A percentile compares a stretch with the other conserved stretches of the same genome.
Conservation (phyloP, 2,888 invertebrate species). For the Amiota minor region DNA sequence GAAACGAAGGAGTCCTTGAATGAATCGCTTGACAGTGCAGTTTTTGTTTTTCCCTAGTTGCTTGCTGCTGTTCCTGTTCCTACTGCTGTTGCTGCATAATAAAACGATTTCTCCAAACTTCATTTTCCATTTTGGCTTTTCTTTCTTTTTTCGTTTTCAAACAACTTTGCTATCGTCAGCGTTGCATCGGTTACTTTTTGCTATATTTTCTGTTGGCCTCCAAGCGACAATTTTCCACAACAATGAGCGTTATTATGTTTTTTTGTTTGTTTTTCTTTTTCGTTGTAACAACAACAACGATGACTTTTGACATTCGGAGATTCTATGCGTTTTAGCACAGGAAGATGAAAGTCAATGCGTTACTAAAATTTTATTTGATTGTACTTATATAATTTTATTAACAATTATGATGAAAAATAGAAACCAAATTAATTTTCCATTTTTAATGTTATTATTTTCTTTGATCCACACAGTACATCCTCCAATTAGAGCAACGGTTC, state of each 20-base stretch:
- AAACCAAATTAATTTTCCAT: no score
- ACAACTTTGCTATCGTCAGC: neutral
- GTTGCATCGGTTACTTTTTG: neutral
- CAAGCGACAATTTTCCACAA: neutral
- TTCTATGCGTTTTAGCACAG: no score
- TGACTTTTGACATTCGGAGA: neutral
- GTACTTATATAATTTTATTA: neutral
- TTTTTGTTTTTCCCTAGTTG: neutral
- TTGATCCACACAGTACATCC: no score
- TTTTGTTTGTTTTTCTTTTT: neutral
- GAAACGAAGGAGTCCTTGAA: no score
- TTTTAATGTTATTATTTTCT: no score
- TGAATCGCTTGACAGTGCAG: neutral
- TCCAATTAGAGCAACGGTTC: no score
- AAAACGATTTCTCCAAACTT: neutral
- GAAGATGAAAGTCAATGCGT: neutral
- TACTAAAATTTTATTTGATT: constrained; percentile 4
- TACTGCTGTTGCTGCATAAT: neutral
- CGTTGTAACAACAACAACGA: neutral
- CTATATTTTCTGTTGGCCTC: neutral
- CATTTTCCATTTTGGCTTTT: constrained; percentile 2
- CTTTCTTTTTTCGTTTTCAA: neutral
- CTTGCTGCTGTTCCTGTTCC: neutral
- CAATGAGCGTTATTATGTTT: neutral
- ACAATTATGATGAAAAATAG: neutral